Conservation (phyloP, 2,888 invertebrate species). For the Gasteruption jaculator region DNA sequence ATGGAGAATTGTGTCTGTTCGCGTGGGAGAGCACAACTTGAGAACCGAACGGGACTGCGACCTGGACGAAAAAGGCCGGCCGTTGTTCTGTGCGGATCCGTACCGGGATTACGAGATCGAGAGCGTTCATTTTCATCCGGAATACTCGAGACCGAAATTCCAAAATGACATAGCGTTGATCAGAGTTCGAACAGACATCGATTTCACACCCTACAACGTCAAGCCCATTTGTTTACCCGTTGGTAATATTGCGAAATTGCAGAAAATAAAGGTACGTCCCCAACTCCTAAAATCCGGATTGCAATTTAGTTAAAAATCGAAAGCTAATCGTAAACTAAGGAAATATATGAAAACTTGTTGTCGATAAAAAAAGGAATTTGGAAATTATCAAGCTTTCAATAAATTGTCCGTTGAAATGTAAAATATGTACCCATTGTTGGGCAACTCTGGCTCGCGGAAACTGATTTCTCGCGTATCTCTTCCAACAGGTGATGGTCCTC, state of each 20-base stretch:
- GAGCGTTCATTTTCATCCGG: slow-evolving; percentile 23
- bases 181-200: slow-evolving; percentile 21
- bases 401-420: too few relatives aligned
- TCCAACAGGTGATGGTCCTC: slow-evolving; percentile 23
- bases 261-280: neutral
- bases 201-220: slow-evolving; percentile 24
- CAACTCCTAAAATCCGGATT: too few relatives aligned
- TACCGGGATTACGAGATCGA: slow-evolving; percentile 31
- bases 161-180: slow-evolving; percentile 35
- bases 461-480: too few relatives aligned
- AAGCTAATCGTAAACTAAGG: too few relatives aligned
- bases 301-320: too few relatives aligned
- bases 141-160: slow-evolving; percentile 21
- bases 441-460: neutral
- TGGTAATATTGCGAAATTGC: slow-evolving; percentile 7
- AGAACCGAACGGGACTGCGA: slow-evolving; percentile 31
- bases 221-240: slow-evolving; percentile 34
- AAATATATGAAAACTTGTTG: neutral
- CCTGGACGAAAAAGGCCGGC: slow-evolving; percentile 17
- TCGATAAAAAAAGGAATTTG: too few relatives aligned
- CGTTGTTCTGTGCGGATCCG: slow-evolving; percentile 28
- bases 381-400: too few relatives aligned
- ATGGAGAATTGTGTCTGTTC: slow-evolving; percentile 23
- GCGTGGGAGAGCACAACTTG: slow-evolving; percentile 35
- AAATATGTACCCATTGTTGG: too few relatives aligned